Base-by-base conservation (phyloP, 2,113 vertebrate genomes). In the Erinaceus europaeus region DNA sequence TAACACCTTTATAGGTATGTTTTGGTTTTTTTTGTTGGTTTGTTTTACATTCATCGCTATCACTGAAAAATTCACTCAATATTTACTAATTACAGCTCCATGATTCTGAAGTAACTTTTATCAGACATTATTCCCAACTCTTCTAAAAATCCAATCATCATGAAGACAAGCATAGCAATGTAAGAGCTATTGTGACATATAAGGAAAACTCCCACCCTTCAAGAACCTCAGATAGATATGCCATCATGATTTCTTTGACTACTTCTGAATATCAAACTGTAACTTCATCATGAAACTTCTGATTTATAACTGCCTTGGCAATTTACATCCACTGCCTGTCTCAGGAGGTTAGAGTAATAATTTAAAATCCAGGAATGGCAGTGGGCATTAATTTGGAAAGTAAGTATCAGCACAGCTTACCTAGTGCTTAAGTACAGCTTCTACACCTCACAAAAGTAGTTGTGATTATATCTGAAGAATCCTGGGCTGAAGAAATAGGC, bases 31-130 rank as follows among this genome's bases (percentile, higher is more conserved):
- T 89, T 62, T 40, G 73, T n/a, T 32, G 68, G 69, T 6, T 44
- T 53, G 72, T 78, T 71, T 77, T 81, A 76, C 21, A 75, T 69
- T 68, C 15, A 73, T 23, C 27, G 42, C 86, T 72, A 77, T n/a
- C 64, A 84, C 2, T 71, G 36, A 88, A 92, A 86, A 52, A 90
- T 62, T 32, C 12, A 90, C 55, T 61, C 87, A 20, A 27, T 50
- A 85, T 2, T 81, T n/a, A n/a, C n/a, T n/a, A 32, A 90, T 68
- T 83, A 21, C 25, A 89, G 71, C 55, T 27, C 46, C 75, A n/a
- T 71, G 50, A 52, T 94, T 79, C 61, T 79, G 29, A 88, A 85
- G 61, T 62, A 87, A 67, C 23, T 68, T 86, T 65, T 50, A 85
- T 55, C 32, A 76, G 80, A 76, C 21, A 68, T 78, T n/a, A 79